Base-by-base conservation (phyloP, 2,113 vertebrate genomes). In the Pangasianodon gigas region DNA sequence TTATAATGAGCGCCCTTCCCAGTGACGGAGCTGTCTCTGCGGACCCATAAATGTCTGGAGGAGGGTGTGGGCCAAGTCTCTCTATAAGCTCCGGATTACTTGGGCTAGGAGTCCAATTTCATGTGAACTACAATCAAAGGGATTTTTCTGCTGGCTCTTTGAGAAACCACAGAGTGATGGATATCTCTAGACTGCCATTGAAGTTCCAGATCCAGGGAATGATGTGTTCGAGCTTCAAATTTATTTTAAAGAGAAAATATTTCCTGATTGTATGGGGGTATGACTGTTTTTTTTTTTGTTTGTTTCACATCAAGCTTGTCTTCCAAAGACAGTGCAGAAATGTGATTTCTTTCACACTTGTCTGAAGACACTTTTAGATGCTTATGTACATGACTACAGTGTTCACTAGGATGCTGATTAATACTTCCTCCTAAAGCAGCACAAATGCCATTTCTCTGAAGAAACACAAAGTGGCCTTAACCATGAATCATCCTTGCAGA, bases 41-140 rank as follows among this genome's bases (percentile, higher is more conserved):
- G 62, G 89, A 85, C 86, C 71, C 60, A 52, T 88, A 90, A 86
- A 84, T 9, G 71, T 91, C 85, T 79, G 85, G 75, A 77, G 85
- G 19, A 82, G 71, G 83, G 85, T 75, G 56, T 75, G 65, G 52
- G 71, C 84, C 69, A 48, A 77, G 75, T 56, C 24, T 84, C 77
- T 37, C 56, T 60, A 69, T 60, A 56, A 77, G 86, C 29, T 48
- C 84, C 24, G 24, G 71, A 87, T 80, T 80, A 56, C 51, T 71
- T 84, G 60, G 84, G 44, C 24, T 48, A 69, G 62, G 84, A 71
- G 8, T 90, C 84, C n/a, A 10, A 80, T 90, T 90, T 86, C 84
- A 87, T 56, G 62, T 87, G 84, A 86, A 90, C 60, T 86, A 46
- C 69, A 89, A 85, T 62, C 84, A 81, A 79, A 89, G 83, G 44